Conservation (phyloP, 2,888 invertebrate genomes). For the Leptarthrus brevirostris region DNA sequence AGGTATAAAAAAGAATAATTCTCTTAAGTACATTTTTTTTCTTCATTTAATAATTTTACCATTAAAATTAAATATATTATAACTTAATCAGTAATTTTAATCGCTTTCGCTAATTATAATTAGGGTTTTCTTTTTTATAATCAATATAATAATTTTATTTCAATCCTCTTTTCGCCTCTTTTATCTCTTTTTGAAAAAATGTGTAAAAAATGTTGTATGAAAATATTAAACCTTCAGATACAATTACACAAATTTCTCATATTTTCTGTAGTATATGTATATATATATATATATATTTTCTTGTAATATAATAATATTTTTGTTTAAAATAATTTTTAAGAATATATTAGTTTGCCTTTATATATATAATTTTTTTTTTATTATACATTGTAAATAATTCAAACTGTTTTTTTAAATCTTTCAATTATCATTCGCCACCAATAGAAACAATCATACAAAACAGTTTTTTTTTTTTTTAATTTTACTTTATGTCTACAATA, state of each 20-base stretch:
- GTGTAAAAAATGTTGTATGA: conserved; percentile 9
- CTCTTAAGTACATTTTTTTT: neutral
- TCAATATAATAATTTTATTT: neutral
- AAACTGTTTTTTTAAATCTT: neutral
- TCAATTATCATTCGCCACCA: neutral
- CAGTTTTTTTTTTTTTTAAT: neutral
- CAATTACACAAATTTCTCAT: conserved; percentile 1
- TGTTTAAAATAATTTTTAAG: conserved; percentile 21
- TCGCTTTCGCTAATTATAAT: neutral
- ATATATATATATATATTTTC: neutral
- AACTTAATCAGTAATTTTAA: too few species aligned
- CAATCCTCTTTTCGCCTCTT: neutral
- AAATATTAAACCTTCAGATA: conserved; percentile 20
- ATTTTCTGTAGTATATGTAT: too few species aligned
- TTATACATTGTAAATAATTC: neutral
- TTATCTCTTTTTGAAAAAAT: neutral
- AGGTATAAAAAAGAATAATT: neutral
- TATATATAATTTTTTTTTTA: conserved; percentile 2
- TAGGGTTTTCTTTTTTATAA: neutral
- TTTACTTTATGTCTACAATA: neutral
- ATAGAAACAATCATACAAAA: neutral
- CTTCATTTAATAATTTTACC: too few species aligned
- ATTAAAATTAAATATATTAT: too few species aligned
- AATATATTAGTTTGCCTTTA: conserved; percentile 5
- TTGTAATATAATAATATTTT: neutral